Base-by-base conservation (phyloP, 2,888 invertebrate genomes). In the Andrena hattorfiana region DNA sequence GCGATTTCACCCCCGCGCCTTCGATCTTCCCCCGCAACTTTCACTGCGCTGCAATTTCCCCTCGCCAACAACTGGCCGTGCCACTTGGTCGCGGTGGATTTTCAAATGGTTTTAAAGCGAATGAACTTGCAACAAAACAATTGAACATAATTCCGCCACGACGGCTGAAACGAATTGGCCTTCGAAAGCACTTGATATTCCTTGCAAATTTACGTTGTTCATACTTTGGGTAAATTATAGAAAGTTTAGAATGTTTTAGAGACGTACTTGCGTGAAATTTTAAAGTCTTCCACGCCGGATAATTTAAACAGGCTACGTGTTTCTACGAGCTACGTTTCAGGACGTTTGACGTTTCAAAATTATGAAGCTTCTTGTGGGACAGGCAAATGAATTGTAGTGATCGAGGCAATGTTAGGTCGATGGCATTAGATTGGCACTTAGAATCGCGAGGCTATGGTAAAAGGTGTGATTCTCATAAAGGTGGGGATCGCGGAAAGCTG, bases 401-500 rank as follows among this genome's bases (percentile, higher is more conserved):
- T 2, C 48, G 59, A 8, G 54, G 8, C 6, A 51, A 56, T 42
- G 51, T 54, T 72, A 62, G 28, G 48, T 16, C n/a, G 69, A n/a
- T 66, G 13, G 13, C 48, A 74, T 26, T 28, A 23, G 35, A 60
- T 32, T 75, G 60, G 62, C 60, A 60, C 78, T 69, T 80, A 74
- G 56, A 78, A 76, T 77, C 51, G 66, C 51, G 70, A 62, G 30
- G 68, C 62, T 85, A 87, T 87, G 88, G 83, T 88, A 87, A 87
- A 88, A 86, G 78, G 85, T 86, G 88, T 74, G 88, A 88, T 87
- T 88, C 88, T 54, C 76, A 83, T 79, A 83, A 83, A 89, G 85
- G 89, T 89, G 88, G 90, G 88, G 89, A 89, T 85, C 81, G 82
- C 78, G 83, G 87, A 83, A 86, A 76, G 85, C 86, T 66, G 90